These are phyloP conservation scores for Zaprionus vittiger DNA, from an alignment of 1,140 invertebrate genomes.

Conservation along the genomic window DNA sequence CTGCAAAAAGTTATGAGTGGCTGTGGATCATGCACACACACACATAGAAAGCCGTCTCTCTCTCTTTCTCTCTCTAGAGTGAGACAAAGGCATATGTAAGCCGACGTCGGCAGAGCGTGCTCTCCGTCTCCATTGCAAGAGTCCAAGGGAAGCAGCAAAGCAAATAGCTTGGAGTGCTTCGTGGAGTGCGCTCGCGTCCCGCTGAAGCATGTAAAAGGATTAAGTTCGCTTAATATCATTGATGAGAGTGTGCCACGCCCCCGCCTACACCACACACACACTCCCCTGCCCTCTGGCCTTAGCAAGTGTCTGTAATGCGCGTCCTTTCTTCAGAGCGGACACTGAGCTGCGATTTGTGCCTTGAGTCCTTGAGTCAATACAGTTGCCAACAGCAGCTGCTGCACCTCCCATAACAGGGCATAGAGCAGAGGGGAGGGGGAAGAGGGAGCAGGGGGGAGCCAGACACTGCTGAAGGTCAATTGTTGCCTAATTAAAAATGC, in stretches of 20 bases:
- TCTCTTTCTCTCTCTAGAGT: no score
- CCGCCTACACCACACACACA: no score
- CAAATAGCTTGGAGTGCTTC: slow-evolving; percentile 12
- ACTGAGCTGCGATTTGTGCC: slow-evolving; percentile 61
- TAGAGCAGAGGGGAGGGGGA: no score
- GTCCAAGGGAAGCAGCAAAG: slow-evolving; percentile 27
- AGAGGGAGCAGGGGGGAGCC: background rate
- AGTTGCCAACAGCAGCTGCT: slow-evolving; percentile 56
- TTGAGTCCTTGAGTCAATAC: slow-evolving; percentile 48
- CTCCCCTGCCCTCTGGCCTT: background rate
- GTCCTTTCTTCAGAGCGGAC: slow-evolving; percentile 46
- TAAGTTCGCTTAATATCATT: slow-evolving; percentile 82
- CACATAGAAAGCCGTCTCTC: background rate
- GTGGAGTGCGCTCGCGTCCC: slow-evolving; percentile 17
- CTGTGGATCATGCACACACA: slow-evolving; percentile 44
- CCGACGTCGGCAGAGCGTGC: slow-evolving; percentile 35
- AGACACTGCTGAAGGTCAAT: slow-evolving; percentile 58
- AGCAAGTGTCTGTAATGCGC: slow-evolving; percentile 48
- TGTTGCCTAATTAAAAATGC: slow-evolving; percentile 69
- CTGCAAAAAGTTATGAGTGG: slow-evolving; percentile 75
- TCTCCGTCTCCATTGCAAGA: slow-evolving; percentile 29
- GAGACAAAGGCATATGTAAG: slow-evolving; percentile 41
- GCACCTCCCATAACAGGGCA: slow-evolving; percentile 41
- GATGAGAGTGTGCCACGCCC: slow-evolving; percentile 57
- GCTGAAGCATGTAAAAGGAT: slow-evolving; percentile 75